These are phyloP conservation scores for Sycophaga agraensis DNA, from an alignment of 1,140 invertebrate genomes.

Conservation along the genomic window DNA sequence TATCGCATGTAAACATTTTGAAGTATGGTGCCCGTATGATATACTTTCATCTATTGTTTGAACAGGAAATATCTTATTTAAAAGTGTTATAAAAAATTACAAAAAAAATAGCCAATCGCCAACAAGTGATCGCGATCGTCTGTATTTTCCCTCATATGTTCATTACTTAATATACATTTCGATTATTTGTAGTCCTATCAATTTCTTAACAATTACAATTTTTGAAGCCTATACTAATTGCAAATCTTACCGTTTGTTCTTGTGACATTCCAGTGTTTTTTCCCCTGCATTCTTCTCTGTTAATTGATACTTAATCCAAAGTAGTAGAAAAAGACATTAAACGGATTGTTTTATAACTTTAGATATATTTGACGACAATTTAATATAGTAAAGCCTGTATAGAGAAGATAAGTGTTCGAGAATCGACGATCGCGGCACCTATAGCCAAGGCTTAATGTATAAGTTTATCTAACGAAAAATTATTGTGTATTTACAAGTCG, in stretches of 20 bases:
- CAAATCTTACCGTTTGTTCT: conserved; percentile 3
- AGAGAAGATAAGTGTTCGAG: background rate
- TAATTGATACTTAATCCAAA: too few species aligned
- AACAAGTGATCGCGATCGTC: conserved; percentile 1
- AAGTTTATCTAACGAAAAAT: too few species aligned
- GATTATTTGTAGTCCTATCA: too few species aligned
- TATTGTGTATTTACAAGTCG: too few species aligned
- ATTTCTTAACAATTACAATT: too few species aligned
- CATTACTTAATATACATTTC: background rate
- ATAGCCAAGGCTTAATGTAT: background rate
- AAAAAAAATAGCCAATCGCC: background rate
- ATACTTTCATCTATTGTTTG: conserved; percentile 33
- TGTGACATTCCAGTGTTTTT: conserved; percentile 19
- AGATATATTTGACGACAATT: too few species aligned
- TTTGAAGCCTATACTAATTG: too few species aligned
- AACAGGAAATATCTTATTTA: background rate
- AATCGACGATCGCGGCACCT: conserved; percentile 2
- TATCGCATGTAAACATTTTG: conserved; percentile 17
- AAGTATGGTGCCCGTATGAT: conserved; percentile 30
- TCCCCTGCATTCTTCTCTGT: too few species aligned
- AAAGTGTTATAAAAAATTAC: background rate
- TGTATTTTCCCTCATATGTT: background rate
- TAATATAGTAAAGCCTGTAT: too few species aligned
- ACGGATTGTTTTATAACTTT: too few species aligned
- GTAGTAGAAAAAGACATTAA: too few species aligned